Evolutionary conservation across 2,797 vertebrate species (phyloP).

Genomic region (Enteromius viviparus): DNA sequence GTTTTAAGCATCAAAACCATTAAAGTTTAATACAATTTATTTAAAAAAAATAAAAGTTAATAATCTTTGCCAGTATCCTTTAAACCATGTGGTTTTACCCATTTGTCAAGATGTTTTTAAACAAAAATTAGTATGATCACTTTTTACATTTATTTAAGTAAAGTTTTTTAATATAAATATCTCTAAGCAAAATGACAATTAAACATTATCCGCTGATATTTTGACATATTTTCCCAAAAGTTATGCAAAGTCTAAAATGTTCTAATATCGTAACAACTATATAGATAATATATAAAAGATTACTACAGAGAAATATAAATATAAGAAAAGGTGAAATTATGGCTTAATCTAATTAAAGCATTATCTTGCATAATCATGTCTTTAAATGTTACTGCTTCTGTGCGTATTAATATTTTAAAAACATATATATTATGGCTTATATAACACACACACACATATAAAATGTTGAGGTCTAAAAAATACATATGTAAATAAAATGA

Average conservation of each 20-base stretch:
- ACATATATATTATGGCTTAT: too few relatives aligned
- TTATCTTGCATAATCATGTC: too few relatives aligned
- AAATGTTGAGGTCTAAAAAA: too few relatives aligned
- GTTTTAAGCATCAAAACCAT: not conserved
- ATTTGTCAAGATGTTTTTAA: too few relatives aligned
- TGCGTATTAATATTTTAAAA: too few relatives aligned
- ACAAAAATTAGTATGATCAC: constrained; percentile 45
- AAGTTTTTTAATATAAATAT: not conserved
- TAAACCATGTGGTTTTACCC: not conserved
- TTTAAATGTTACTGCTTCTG: too few relatives aligned
- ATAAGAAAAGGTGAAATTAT: not conserved
- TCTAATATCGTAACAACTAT: not conserved
- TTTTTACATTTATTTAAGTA: constrained; percentile 56
- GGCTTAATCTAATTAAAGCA: not conserved
- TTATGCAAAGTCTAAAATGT: not conserved
- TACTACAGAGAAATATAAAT: not conserved
- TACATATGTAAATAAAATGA: too few relatives aligned
- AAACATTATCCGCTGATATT: not conserved
- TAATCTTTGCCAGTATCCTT: not conserved
- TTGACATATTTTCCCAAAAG: not conserved
- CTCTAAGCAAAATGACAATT: not conserved
- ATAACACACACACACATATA: too few relatives aligned
- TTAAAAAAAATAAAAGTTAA: too few relatives aligned
- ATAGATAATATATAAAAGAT: not conserved
- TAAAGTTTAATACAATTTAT: not conserved